These are phyloP conservation scores for Acronicta alni DNA, from an alignment of 2,888 invertebrate genomes.

Conservation along the genomic window DNA sequence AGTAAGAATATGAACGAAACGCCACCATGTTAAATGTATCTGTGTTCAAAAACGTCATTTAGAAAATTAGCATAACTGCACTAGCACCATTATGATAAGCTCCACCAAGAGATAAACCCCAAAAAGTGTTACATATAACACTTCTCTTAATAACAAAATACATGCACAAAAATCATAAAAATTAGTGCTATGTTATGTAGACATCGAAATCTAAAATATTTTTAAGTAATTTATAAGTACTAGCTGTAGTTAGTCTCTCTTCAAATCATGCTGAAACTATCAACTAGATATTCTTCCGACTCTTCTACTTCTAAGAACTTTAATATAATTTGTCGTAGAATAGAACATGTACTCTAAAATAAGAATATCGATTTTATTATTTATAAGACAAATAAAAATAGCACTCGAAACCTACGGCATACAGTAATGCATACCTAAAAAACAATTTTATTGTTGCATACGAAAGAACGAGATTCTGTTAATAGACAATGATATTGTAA, in stretches of 20 bases:
- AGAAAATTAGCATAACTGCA: conserved; percentile 51
- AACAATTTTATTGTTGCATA: conserved; percentile 57
- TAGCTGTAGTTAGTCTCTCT: conserved; percentile 56
- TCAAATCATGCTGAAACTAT: conserved; percentile 64
- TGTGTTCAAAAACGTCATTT: conserved; percentile 79
- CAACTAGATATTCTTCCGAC: conserved; percentile 62
- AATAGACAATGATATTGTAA: conserved; percentile 47
- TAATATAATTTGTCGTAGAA: conserved; percentile 83
- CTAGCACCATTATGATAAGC: conserved; percentile 45
- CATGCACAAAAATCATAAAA: conserved; percentile 58
- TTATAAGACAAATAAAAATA: conserved; percentile 72
- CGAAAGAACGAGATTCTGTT: conserved; percentile 51
- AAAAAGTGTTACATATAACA: conserved; percentile 50
- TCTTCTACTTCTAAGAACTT: conserved; percentile 65
- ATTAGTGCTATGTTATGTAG: conserved; percentile 70
- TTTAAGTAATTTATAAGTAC: conserved; percentile 60
- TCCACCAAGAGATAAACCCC: conserved; percentile 50
- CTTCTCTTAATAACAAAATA: conserved; percentile 63
- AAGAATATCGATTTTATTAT: conserved; percentile 85
- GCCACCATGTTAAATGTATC: conserved; percentile 81
- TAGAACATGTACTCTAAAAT: conserved; percentile 85
- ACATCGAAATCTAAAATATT: conserved; percentile 68
- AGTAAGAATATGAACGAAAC: conserved; percentile 70
- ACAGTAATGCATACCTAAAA: conserved; percentile 62
- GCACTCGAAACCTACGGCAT: conserved; percentile 61